Base-by-base conservation (phyloP, 37 sponge, comb jelly and placozoan genomes). In the Chondrosia reniformis region DNA sequence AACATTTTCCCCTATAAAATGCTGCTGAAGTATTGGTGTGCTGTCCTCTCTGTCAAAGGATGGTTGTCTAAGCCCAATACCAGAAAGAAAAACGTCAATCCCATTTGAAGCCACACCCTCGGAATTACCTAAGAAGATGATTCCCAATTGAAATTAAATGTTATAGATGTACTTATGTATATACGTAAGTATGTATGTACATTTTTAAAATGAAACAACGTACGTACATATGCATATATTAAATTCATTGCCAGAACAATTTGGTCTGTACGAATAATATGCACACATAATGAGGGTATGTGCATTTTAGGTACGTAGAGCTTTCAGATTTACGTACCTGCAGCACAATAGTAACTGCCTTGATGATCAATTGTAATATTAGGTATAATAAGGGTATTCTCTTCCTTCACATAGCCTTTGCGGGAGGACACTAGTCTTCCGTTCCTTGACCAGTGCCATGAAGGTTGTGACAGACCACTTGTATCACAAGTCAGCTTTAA, bases 311-410 rank as follows among this genome's bases (percentile, higher is more conserved):
- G n/a, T n/a, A n/a, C n/a, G n/a, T n/a, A n/a, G n/a, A n/a, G n/a
- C n/a, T n/a, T n/a, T n/a, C n/a, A n/a, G n/a, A n/a, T n/a, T n/a
- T n/a, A n/a, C n/a, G n/a, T n/a, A n/a, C n/a, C 33, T 13, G 63
- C 87, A 45, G 78, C 37, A 41, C 87, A 87, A 46, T 67, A 77
- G 74, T 87, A 87, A 17, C 27, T n/a, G 4, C 82, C 87, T 37
- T 81, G 76, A 67, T 81, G 82, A 22, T 8, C 13, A 7, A 32
- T 25, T 7, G 39, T 69, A 4, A 77, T 40, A 21, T 77, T 45
- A 5, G 24, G 27, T 15, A 87, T 77, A 0, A 78, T 17, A n/a
- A 87, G 67, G 45, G 52, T 46, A 27, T 69, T 65, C 21, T 34
- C 82, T 22, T 33, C 34, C 21, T 69, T 76, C 1, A 36, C 19